These are phyloP conservation scores for Esox niger DNA, from an alignment of 2,113 vertebrate genomes.

Conservation along the genomic window DNA sequence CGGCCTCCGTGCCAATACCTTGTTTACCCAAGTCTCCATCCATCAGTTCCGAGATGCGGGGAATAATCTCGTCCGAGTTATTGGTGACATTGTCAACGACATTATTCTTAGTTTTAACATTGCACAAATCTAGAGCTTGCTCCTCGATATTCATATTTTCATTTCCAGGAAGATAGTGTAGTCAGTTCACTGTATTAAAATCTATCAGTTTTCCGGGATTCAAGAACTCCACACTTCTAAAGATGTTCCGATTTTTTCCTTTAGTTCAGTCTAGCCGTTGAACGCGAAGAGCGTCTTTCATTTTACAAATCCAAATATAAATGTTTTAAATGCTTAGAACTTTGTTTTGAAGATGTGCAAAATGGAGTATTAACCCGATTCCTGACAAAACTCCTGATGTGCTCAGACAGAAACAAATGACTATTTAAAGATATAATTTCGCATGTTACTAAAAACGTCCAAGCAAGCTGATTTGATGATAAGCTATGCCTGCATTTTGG, in stretches of 20 bases:
- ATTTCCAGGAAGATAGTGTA: slow-evolving; percentile 62
- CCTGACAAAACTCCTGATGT: background rate
- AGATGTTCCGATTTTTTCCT: background rate
- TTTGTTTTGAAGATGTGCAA: background rate
- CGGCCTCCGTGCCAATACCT: slow-evolving; percentile 46
- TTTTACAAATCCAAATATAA: background rate
- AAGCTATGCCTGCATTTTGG: too few relatives aligned
- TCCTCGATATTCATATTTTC: slow-evolving; percentile 77
- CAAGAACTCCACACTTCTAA: background rate
- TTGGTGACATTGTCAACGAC: slow-evolving; percentile 53
- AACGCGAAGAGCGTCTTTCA: background rate
- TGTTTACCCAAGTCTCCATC: slow-evolving; percentile 57
- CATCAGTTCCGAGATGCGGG: slow-evolving; percentile 60
- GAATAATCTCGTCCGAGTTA: slow-evolving; percentile 61
- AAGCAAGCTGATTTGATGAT: too few relatives aligned
- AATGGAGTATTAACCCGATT: background rate
- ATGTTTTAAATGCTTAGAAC: background rate
- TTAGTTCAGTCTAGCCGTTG: background rate
- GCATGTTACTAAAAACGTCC: too few relatives aligned
- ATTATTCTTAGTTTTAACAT: slow-evolving; percentile 65
- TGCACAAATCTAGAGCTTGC: slow-evolving; percentile 72
- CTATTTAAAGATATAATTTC: background rate
- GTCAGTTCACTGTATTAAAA: slow-evolving; percentile 40
- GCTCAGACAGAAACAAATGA: background rate
- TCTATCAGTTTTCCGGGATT: background rate